These are phyloP conservation scores for Papilio gigon DNA, from an alignment of 2,888 invertebrate species.

Conservation along the genomic window DNA sequence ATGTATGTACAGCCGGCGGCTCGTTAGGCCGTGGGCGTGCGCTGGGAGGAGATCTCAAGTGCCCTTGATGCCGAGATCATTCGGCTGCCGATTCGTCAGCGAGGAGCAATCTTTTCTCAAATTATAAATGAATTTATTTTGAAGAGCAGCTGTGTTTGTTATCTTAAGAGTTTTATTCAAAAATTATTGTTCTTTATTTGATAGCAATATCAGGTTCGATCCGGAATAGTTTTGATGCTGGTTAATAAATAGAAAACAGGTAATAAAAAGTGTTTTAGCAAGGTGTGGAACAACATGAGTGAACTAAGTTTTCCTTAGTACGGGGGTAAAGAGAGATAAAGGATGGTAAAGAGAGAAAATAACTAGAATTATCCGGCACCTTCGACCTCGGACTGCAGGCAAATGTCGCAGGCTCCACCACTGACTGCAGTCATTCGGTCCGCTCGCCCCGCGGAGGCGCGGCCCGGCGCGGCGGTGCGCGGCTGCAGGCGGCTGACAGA, in stretches of 20 bases:
- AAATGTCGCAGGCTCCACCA: neutral
- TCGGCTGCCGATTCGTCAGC: slow-evolving; percentile 61
- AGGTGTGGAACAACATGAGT: too few relatives aligned
- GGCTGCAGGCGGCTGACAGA: slow-evolving; percentile 41
- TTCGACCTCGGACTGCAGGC: too few relatives aligned
- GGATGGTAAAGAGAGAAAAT: too few relatives aligned
- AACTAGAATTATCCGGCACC: too few relatives aligned
- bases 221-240: neutral
- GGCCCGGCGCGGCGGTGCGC: neutral
- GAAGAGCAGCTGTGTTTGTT: neutral
- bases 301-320: too few relatives aligned
- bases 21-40: slow-evolving; percentile 39
- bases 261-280: too few relatives aligned
- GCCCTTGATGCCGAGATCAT: slow-evolving; percentile 52
- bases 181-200: neutral
- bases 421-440: neutral
- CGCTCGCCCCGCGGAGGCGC: neutral
- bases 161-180: neutral
- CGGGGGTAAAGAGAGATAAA: too few relatives aligned
- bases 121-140: slow-evolving; percentile 25
- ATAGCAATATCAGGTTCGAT: neutral
- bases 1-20: slow-evolving; percentile 26
- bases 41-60: slow-evolving; percentile 45
- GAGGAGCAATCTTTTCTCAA: slow-evolving; percentile 34
- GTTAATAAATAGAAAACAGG: neutral